Evolutionary conservation across 2,113 vertebrate genomes (phyloP).

Genomic region (Hypanus sabinus): DNA sequence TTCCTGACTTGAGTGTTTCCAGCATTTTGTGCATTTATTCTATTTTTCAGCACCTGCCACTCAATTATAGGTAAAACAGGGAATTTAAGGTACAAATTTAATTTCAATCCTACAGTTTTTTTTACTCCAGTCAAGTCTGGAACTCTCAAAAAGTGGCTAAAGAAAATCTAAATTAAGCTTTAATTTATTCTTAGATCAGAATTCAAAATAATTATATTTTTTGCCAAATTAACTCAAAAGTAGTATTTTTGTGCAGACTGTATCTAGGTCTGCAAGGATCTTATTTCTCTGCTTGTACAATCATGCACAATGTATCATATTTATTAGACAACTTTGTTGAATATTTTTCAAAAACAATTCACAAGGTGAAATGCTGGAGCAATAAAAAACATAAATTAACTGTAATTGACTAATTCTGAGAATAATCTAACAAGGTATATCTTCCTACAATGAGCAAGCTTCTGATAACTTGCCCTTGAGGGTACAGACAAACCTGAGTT

Average conservation of each 20-base stretch:
- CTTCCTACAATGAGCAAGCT: too few relatives aligned
- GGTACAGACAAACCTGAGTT: too few relatives aligned
- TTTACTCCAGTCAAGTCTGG: background rate
- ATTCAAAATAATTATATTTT: background rate
- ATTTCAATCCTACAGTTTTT: background rate
- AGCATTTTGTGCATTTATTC: too few relatives aligned
- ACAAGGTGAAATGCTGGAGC: background rate
- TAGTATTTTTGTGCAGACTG: background rate
- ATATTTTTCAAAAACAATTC: background rate
- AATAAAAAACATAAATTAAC: background rate
- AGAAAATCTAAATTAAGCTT: background rate
- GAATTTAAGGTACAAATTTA: background rate
- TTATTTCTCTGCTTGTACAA: background rate
- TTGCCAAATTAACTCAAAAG: background rate
- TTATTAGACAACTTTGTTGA: background rate
- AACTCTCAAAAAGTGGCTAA: background rate
- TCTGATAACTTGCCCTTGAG: too few relatives aligned
- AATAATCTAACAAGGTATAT: too few relatives aligned
- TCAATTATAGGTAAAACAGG: background rate
- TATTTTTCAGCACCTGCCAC: too few relatives aligned
- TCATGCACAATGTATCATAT: background rate
- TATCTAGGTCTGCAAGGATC: background rate
- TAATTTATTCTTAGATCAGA: background rate
- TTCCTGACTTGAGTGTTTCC: too few relatives aligned
- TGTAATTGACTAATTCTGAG: background rate